Evolutionary conservation across 2,797 vertebrate species (phyloP).

Genomic region (Syndactyla subalaris): DNA sequence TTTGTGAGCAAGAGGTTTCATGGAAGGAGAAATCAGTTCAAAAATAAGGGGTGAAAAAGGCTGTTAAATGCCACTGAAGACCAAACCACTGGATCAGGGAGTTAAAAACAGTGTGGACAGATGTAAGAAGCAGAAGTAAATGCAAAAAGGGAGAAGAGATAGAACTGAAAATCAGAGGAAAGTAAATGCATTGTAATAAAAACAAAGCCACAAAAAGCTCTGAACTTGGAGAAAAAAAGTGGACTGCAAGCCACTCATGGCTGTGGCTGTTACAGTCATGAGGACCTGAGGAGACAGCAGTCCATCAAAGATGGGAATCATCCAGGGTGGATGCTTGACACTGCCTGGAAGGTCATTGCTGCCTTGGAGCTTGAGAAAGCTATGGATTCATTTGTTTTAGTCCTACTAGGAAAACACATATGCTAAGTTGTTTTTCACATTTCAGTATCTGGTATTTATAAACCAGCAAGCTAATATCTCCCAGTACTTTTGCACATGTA

Average conservation of each 20-base stretch:
- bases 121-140: not conserved
- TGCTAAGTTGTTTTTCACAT: too few relatives aligned
- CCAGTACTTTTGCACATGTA: not conserved
- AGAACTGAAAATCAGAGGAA: not conserved
- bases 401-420: not conserved
- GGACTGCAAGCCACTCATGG: rapidly evolving
- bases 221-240: not conserved
- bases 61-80: not conserved
- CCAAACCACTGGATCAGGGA: not conserved
- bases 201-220: not conserved
- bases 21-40: constrained; percentile 1
- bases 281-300: not conserved
- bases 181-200: not conserved
- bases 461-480: not conserved
- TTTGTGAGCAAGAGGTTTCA: not conserved
- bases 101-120: not conserved
- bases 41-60: not conserved
- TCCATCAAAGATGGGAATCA: not conserved
- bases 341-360: not conserved
- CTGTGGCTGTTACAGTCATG: rapidly evolving
- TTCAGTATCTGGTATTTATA: not conserved
- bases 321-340: rapidly evolving
- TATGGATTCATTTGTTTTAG: not conserved
- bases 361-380: not conserved
- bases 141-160: not conserved